phyloP scores from a whole-genome alignment of 2,888 invertebrate genomes.

The Belgica antarctica region DNA sequence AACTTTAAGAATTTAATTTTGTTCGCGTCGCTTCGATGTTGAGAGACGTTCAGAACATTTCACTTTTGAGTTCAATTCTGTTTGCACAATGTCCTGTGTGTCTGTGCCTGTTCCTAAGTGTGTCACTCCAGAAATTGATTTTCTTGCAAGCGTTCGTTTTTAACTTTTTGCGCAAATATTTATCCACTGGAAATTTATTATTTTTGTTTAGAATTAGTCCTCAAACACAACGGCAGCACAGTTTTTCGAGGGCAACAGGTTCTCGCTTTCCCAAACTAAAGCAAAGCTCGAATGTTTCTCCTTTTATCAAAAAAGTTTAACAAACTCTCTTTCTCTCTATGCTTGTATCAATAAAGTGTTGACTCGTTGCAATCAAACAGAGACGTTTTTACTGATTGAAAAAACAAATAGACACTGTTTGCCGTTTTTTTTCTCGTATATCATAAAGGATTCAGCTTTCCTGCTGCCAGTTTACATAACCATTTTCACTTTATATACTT shows the following conservation, averaged over 20 bases:
- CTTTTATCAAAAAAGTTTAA: slow-evolving; percentile 47
- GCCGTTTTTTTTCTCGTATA: slow-evolving; percentile 33
- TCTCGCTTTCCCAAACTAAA: slow-evolving; percentile 55
- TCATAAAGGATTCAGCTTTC: slow-evolving; percentile 37
- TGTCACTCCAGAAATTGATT: slow-evolving; percentile 7
- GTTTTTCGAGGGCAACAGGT: slow-evolving; percentile 55
- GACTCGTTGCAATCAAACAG: slow-evolving; percentile 45
- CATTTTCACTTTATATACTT: slow-evolving; percentile 37
- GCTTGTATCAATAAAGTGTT: slow-evolving; percentile 44
- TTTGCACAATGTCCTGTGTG: too few species aligned
- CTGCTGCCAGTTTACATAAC: slow-evolving; percentile 35
- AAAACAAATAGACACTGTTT: slow-evolving; percentile 57
- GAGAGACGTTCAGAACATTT: too few species aligned
- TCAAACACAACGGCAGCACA: too few species aligned
- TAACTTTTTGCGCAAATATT: slow-evolving; percentile 43
- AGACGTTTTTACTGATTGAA: slow-evolving; percentile 55
- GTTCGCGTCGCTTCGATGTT: too few species aligned
- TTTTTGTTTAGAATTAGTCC: slow-evolving; percentile 24
- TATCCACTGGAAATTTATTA: slow-evolving; percentile 10
- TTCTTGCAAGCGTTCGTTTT: slow-evolving; percentile 40
- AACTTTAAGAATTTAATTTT: too few species aligned
- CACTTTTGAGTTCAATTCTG: too few species aligned
- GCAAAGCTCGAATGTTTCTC: slow-evolving; percentile 34
- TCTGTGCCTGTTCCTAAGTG: too few species aligned
- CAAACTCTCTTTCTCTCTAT: slow-evolving; percentile 53